Conservation (phyloP, 2,797 vertebrate species). For the Atherinosoma microstoma region DNA sequence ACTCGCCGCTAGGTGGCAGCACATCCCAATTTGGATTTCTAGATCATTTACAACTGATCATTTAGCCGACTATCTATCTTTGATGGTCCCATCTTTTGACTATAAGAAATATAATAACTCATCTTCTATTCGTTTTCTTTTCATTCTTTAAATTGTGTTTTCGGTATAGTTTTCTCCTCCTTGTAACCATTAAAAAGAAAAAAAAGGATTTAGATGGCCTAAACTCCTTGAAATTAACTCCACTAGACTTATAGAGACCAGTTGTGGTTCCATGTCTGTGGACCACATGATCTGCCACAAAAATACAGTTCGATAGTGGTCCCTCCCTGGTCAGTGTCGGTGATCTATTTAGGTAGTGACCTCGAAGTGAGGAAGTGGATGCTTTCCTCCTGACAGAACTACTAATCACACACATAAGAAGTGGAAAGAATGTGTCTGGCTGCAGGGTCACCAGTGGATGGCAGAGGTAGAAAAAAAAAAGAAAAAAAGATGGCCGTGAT, state of each 20-base stretch:
- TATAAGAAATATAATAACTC: neutral
- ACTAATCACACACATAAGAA: constrained; percentile 11
- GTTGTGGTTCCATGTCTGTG: neutral
- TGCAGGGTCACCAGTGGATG: constrained; percentile 1
- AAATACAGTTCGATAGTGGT: neutral
- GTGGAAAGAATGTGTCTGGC: neutral
- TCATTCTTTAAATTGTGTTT: no score
- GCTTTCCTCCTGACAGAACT: neutral
- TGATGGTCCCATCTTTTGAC: no score
- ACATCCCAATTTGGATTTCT: constrained; percentile 20
- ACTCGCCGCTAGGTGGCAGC: constrained; percentile 61
- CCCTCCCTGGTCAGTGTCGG: neutral
- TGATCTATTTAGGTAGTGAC: constrained; percentile 9
- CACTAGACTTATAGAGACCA: neutral
- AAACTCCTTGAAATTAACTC: neutral
- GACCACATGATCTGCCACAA: neutral
- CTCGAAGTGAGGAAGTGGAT: neutral
- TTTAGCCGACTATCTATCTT: neutral
- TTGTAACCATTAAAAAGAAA: neutral
- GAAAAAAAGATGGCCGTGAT: neutral
- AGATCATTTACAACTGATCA: neutral
- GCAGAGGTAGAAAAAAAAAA: neutral
- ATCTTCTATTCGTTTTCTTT: neutral
- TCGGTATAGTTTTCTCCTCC: no score
- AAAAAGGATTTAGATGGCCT: neutral